A percentile compares a stretch with the other conserved stretches of the same genome.
Evolutionary conservation across 2,113 vertebrate genomes (phyloP).

Genomic region (Psittacara wagleri): DNA sequence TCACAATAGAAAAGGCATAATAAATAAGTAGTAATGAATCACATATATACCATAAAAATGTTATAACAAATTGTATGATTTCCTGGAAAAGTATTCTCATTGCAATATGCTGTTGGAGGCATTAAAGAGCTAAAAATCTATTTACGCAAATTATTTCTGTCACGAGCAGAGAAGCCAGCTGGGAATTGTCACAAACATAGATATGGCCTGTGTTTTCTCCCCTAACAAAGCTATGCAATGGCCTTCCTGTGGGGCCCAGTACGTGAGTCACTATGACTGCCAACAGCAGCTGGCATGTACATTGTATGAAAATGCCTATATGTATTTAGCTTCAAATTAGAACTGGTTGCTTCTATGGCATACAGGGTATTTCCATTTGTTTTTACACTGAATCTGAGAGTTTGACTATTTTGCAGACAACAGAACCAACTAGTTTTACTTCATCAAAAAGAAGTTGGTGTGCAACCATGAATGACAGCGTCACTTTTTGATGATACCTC

Average conservation of each 20-base stretch:
- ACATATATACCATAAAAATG: background rate
- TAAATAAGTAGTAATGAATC: slow-evolving; percentile 36
- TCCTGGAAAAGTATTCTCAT: slow-evolving; percentile 1
- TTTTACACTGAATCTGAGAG: background rate
- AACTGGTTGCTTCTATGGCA: background rate
- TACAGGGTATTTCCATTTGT: background rate
- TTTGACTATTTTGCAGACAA: background rate
- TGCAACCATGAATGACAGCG: background rate
- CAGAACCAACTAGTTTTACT: background rate
- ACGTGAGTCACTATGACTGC: accelerated
- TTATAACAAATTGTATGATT: background rate
- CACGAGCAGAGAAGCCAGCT: background rate
- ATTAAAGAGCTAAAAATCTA: slow-evolving; percentile 36
- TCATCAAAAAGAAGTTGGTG: background rate
- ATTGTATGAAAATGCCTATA: background rate
- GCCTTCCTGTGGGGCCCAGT: background rate
- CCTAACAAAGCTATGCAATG: background rate
- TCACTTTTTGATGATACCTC: background rate
- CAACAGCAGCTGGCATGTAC: background rate
- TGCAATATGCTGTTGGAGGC: background rate
- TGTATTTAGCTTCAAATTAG: background rate
- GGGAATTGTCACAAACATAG: slow-evolving; percentile 12
- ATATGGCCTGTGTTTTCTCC: background rate
- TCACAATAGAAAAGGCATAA: background rate
- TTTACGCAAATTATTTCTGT: slow-evolving; percentile 33